A percentile compares a stretch with the other conserved stretches of the same genome.
These are phyloP conservation scores for Glandiceps talaboti DNA, from an alignment of 53 echinoderm and acorn worm genomes.

Conservation along the genomic window DNA sequence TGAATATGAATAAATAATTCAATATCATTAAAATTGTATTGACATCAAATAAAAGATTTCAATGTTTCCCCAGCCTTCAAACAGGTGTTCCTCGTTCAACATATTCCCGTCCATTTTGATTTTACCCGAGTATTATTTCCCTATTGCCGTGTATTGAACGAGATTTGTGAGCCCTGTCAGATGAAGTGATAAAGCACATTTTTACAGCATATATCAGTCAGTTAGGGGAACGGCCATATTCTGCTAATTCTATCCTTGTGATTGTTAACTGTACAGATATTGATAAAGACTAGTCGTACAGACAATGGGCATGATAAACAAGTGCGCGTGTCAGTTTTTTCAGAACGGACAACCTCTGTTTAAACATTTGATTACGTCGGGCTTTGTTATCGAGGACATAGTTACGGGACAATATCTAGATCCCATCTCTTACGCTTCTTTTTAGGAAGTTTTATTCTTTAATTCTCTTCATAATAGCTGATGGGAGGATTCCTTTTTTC, in stretches of 20 bases:
- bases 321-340: background rate
- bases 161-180: background rate
- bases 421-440: background rate
- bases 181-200: background rate
- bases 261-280: background rate
- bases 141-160: too few relatives aligned
- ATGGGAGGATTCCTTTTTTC: too few relatives aligned
- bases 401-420: background rate
- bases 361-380: background rate
- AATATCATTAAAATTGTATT: background rate
- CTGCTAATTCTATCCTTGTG: background rate
- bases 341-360: background rate
- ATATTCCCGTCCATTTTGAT: background rate
- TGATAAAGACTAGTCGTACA: background rate
- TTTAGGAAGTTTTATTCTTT: background rate
- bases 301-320: background rate
- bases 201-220: background rate
- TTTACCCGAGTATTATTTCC: background rate
- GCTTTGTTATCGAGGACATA: background rate
- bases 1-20: background rate
- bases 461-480: background rate
- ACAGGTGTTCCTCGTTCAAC: background rate
- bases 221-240: background rate
- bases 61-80: background rate
- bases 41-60: background rate